A percentile compares a stretch with the other conserved stretches of the same genome.
These are phyloP conservation scores for Clytia hemisphaerica DNA, from an alignment of 30 jellyfish, hydroid and myxozoan species.

Conservation along the genomic window DNA sequence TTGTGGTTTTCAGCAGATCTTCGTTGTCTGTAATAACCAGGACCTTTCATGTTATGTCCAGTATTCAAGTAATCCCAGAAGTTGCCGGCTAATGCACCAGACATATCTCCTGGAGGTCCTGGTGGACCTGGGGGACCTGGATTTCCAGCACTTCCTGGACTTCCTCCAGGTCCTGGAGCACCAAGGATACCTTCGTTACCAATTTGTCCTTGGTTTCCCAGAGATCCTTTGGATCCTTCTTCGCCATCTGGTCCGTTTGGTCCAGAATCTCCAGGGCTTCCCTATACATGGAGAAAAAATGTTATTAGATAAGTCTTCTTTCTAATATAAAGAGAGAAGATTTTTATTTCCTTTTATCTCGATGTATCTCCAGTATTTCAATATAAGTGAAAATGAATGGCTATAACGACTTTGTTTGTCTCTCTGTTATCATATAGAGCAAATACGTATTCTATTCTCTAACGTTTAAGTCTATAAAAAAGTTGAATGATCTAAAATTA, in stretches of 20 bases:
- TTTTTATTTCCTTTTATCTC: no score
- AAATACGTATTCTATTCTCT: no score
- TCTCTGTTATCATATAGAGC: no score
- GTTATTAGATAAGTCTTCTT: no score
- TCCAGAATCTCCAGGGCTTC: conserved; percentile 34
- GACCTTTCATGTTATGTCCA: conserved; percentile 93
- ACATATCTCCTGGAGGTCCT: conserved; percentile 76
- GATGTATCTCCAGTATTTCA: no score
- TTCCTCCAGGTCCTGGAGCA: conserved; percentile 30
- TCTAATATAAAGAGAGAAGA: no score
- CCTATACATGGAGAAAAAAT: no score
- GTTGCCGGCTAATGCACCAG: conserved; percentile 67
- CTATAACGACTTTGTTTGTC: no score
- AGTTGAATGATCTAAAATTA: no score
- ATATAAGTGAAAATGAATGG: no score
- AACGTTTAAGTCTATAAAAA: no score
- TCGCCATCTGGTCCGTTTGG: conserved; percentile 27
- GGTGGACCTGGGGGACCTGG: conserved; percentile 93
- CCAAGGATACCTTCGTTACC: conserved; percentile 27
- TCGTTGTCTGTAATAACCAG: conserved; percentile 45
- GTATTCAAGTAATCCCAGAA: conserved; percentile 54
- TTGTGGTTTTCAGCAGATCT: conserved; percentile 23
- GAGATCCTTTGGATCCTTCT: conserved; percentile 30
- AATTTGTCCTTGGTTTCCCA: conserved; percentile 26
- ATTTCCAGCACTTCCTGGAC: conserved; percentile 38